Evolutionary conservation across 2,113 vertebrate species (phyloP).

Genomic region (Erythrolamprus reginae): DNA sequence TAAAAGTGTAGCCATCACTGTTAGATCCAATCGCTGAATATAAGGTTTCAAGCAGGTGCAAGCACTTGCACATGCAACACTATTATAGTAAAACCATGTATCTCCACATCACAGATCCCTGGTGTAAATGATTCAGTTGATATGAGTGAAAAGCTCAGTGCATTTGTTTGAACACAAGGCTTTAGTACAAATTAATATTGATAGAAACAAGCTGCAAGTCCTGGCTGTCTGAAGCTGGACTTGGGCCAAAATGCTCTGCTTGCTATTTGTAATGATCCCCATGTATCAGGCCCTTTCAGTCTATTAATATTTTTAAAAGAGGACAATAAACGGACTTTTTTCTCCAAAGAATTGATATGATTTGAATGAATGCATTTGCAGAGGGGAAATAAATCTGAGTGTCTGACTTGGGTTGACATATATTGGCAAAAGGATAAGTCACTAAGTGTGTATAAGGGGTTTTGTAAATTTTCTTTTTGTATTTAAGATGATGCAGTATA

Average conservation of each 20-base stretch:
- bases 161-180: background rate
- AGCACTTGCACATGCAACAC: background rate
- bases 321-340: background rate
- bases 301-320: background rate
- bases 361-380: conserved; percentile 52
- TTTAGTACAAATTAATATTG: background rate
- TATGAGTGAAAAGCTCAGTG: background rate
- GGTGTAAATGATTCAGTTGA: background rate
- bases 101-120: background rate
- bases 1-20: background rate
- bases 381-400: conserved; percentile 46
- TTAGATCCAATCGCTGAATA: background rate
- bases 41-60: background rate
- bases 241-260: background rate
- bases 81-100: background rate
- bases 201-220: background rate
- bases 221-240: background rate
- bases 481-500: conserved; percentile 73
- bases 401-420: conserved; percentile 55
- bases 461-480: conserved; percentile 79
- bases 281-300: background rate
- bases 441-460: conserved; percentile 65
- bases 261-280: background rate
- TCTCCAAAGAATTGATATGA: conserved; percentile 37
- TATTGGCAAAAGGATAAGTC: conserved; percentile 23